Conservation (phyloP, 2,797 vertebrate genomes). For the Phyllotis vaccarum region DNA sequence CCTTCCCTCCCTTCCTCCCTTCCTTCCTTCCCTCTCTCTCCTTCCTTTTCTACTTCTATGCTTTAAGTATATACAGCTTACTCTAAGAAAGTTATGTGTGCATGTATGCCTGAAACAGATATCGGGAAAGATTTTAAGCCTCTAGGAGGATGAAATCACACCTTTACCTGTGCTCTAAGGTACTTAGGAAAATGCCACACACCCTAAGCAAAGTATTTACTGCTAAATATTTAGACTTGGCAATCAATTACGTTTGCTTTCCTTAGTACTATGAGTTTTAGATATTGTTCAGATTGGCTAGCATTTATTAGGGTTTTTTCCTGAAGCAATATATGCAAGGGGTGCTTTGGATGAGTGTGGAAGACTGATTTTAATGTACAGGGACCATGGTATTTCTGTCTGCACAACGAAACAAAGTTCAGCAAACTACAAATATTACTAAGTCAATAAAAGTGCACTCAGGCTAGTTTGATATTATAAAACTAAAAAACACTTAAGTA, state of each 20-base stretch:
- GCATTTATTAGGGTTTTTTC: not conserved
- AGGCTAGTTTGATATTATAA: not conserved
- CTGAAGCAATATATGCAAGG: not conserved
- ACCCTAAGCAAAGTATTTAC: not conserved
- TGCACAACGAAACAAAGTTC: constrained; percentile 34
- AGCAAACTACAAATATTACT: constrained; percentile 26
- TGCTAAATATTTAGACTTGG: constrained; percentile 1
- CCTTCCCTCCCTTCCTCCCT: too few relatives aligned
- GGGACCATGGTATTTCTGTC: not conserved
- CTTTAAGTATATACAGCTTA: not conserved
- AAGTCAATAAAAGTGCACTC: constrained; percentile 19
- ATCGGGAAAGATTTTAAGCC: too few relatives aligned
- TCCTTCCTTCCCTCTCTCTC: too few relatives aligned
- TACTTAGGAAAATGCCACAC: not conserved
- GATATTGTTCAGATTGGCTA: not conserved
- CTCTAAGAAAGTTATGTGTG: not conserved
- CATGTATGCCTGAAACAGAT: not conserved
- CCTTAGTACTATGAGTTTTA: not conserved
- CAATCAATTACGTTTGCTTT: constrained; percentile 22
- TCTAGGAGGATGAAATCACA: not conserved
- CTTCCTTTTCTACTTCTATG: not conserved
- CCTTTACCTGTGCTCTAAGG: not conserved
- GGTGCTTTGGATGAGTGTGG: constrained; percentile 12
- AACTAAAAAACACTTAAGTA: constrained; percentile 1
- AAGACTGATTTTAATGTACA: not conserved